Base-by-base conservation (phyloP, 2,113 vertebrate genomes). In the Sterna hirundo region DNA sequence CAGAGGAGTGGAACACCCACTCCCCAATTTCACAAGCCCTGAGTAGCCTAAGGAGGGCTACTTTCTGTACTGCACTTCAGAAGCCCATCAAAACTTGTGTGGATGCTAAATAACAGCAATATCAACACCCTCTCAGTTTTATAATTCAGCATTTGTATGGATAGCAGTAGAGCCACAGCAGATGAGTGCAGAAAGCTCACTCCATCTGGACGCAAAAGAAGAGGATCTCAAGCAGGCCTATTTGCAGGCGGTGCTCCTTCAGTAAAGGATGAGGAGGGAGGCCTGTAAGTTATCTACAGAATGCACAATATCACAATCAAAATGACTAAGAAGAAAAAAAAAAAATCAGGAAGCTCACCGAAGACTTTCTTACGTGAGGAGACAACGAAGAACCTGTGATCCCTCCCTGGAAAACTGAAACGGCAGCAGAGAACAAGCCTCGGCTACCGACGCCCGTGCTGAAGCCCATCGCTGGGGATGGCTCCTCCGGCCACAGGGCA, bases 391-490 rank as follows among this genome's bases (percentile, higher is more conserved):
- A 40, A 62, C 36, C 62, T 17, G 32, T 0, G 19, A 46, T n/a
- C 10, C 0, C 44, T n/a, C 22, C 47, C 13, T 5, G 64, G 15
- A 64, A 69, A 54, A 62, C 6, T 30, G 25, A 18, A 51, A 61
- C 0, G 11, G 23, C 46, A n/a, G 60, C 36, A 20, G 15, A n/a
- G 27, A 51, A 54, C 64, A 25, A 40, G 55, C 55, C 58, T 70
- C 84, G 32, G 0, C 23, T 2, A 5, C 49, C 10, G 26, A 60
- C 25, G 34, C 18, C 29, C 6, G 9, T 9, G 1, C 3, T 5
- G 4, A 20, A 30, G 32, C 5, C 51, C 47, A 2, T 5, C 1
- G 46, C 52, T 52, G 49, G 5, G 15, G 34, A 49, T 30, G 1
- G 69, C 12, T 38, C 57, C 55, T 40, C 15, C 1, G 3, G 19